These are phyloP conservation scores for Lethocerus indicus DNA, from an alignment of 1,140 invertebrate genomes.

Conservation along the genomic window DNA sequence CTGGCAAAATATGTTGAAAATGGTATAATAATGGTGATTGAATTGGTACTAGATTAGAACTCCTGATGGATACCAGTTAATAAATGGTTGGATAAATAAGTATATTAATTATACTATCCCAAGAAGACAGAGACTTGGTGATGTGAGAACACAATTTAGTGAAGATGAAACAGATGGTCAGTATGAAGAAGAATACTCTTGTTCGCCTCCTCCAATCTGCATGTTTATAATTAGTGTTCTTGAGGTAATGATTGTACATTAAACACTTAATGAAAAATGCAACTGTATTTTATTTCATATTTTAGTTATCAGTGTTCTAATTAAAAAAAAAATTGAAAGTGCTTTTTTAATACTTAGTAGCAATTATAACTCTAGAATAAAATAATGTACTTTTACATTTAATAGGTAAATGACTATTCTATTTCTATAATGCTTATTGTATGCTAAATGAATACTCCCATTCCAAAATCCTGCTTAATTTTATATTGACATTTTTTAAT, in stretches of 20 bases:
- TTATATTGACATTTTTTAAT: not conserved
- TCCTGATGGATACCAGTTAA: not conserved
- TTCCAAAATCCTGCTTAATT: not conserved
- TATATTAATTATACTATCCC: not conserved
- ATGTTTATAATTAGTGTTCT: constrained; percentile 44
- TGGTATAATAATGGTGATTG: too few species aligned
- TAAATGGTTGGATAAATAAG: not conserved
- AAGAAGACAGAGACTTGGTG: not conserved
- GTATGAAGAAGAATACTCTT: constrained; percentile 74
- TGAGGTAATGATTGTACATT: constrained; percentile 25
- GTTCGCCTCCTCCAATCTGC: constrained; percentile 68
- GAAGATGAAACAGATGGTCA: constrained; percentile 42
- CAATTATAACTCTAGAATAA: not conserved
- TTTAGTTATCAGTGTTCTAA: not conserved
- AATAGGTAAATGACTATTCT: not conserved
- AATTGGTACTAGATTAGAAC: not conserved
- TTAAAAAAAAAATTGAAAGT: not conserved
- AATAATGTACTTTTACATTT: not conserved
- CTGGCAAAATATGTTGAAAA: too few species aligned
- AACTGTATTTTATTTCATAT: too few species aligned
- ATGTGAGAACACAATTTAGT: not conserved
- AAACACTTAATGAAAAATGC: constrained; percentile 5
- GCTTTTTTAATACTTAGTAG: not conserved
- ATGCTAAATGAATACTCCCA: not conserved
- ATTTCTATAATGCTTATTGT: not conserved